A percentile compares a stretch with the other conserved stretches of the same genome.
phyloP scores from a whole-genome alignment of 2,797 vertebrate species.

The Syndactyla subalaris region DNA sequence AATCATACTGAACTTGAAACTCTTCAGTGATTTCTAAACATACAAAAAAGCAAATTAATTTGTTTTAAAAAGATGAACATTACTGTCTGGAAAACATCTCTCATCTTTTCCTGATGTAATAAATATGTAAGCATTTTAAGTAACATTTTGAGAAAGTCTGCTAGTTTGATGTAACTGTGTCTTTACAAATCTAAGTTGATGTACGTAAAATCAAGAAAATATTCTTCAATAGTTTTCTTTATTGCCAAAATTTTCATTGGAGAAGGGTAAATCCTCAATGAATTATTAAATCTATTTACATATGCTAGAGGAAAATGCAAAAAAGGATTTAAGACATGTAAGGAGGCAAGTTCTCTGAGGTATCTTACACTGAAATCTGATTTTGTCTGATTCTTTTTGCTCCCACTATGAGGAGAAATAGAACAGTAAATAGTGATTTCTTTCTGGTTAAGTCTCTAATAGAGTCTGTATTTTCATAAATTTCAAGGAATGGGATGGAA shows the following conservation, averaged over 20 bases:
- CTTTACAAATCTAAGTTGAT: not conserved
- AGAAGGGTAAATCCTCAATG: not conserved
- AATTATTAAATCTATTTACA: not conserved
- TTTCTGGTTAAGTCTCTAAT: not conserved
- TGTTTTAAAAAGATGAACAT: not conserved
- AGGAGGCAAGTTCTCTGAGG: not conserved
- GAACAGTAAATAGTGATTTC: not conserved
- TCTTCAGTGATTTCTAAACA: not conserved
- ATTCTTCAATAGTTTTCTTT: not conserved
- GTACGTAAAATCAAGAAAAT: not conserved
- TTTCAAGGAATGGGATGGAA: not conserved
- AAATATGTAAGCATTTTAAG: not conserved
- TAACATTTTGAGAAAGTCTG: not conserved
- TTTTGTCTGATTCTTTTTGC: not conserved
- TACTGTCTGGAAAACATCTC: not conserved
- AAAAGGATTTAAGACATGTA: not conserved
- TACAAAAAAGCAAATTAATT: not conserved
- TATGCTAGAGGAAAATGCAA: not conserved
- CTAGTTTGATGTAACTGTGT: not conserved
- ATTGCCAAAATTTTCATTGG: not conserved
- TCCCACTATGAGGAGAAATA: not conserved
- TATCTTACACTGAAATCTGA: not conserved
- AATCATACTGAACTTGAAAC: not conserved
- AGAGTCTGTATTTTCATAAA: constrained; percentile 6
- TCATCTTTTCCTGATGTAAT: not conserved